Base-by-base conservation (phyloP, 2,888 invertebrate species). In the Pachliopta kotzebuea region DNA sequence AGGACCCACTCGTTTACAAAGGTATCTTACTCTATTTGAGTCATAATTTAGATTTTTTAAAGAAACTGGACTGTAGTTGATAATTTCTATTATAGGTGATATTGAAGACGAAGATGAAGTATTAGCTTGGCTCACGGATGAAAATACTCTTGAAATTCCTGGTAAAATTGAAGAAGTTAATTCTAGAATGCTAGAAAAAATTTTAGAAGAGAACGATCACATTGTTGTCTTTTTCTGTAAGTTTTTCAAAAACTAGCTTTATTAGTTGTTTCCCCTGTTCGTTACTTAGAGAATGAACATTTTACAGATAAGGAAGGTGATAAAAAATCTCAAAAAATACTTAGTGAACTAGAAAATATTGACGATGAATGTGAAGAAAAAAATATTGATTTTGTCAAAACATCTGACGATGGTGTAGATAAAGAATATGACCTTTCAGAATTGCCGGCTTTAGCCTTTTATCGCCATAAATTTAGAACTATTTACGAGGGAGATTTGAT, bases 91-190 rank as follows among this genome's bases (percentile, higher is more conserved):
- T 70, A 52, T 80, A 92, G 96, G 98, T 61, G 97, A 98, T 81
- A 93, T 98, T 69, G 95, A 96, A 75, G 97, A 98, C 80, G 98
- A 98, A 86, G 97, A 98, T 78, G 97, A 97, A 82, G 97, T 98
- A 0, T 84, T 98, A 29, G 95, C 96, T 0, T 98, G 98, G 98
- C 89, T 98, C 53, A 97, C 97, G 0, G 97, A 97, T 78, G 97
- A 98, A 80, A 94, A 97, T 70, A 97, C 97, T 7, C 88, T 98
- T 14, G 97, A 98, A 85, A 96, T 97, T 76, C 97, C 97, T 9
- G 98, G 98, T 66, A 95, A 96, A 83, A 98, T 98, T 75, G 98
- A 98, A 82, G 98, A 98, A 87, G 97, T 98, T 49, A 98, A 98
- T 78, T 93, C 94, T 0, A 95, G 94, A 80, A 98, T 98, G 97